Evolutionary conservation across 23 tunicate species (phyloP), one percentile per base, ranked within the genome.

Genomic region (Ascidia mentula): DNA sequence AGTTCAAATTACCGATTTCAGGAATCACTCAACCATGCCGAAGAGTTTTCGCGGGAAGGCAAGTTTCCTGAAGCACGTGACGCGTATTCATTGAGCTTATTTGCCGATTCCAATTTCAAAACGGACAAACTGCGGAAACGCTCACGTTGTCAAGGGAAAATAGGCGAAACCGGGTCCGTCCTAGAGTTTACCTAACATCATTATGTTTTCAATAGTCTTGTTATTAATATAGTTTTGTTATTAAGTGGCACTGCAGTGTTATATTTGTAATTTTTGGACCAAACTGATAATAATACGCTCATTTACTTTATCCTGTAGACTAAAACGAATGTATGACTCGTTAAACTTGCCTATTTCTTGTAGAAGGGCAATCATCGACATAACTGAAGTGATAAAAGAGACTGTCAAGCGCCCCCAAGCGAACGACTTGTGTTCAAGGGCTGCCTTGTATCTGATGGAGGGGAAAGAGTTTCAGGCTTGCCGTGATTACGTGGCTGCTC

Each of bases 311-410:
- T n/a, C n/a, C n/a, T n/a, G n/a, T n/a, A n/a, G n/a, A n/a, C n/a
- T n/a, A n/a, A n/a, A n/a, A n/a, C n/a, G n/a, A n/a, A n/a, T n/a
- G n/a, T n/a, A n/a, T n/a, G n/a, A n/a, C n/a, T n/a, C n/a, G n/a
- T n/a, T n/a, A n/a, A n/a, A n/a, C n/a, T n/a, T n/a, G n/a, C n/a
- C n/a, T n/a, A n/a, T n/a, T n/a, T n/a, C n/a, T n/a, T n/a, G n/a
- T n/a, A 91, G 97, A 20, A 89, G 60, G 13, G 97, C 97, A 8
- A 76, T 86, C 26, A 77, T 35, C 4, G 97, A 91, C 46, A 91
- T 91, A 12, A 34, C 78, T 32, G 82, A 77, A 18, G 97, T 91
- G 34, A 82, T 91, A 0, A 86, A 86, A 72, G 97, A 91, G 45
- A 53, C 81, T 26, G 78, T 76, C 0, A 73, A 60, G 15, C 34